Conservation (phyloP, 92 coral and sea anemone genomes). For the Phenganax marumi region DNA sequence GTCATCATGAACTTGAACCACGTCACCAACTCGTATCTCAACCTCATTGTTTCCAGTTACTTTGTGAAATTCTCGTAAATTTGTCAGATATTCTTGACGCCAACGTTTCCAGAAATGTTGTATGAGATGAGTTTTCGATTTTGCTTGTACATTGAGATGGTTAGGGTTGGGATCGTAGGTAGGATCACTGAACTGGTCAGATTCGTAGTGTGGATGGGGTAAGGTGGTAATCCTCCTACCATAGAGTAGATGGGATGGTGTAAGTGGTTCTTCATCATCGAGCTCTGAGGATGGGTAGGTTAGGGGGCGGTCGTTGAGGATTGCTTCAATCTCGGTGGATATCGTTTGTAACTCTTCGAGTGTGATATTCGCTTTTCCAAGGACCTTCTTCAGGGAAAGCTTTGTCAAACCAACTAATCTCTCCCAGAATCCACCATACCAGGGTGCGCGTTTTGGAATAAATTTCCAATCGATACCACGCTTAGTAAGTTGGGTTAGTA, state of each 20-base stretch:
- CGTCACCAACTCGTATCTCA: conserved; percentile 36
- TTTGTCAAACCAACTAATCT: conserved; percentile 50
- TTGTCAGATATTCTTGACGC: conserved; percentile 47
- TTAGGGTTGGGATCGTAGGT: conserved; percentile 37
- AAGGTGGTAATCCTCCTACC: conserved; percentile 58
- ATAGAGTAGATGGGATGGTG: conserved; percentile 60
- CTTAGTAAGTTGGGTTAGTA: neutral
- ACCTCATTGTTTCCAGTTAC: conserved; percentile 48
- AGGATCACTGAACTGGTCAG: conserved; percentile 47
- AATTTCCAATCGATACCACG: conserved; percentile 54
- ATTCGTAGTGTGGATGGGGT: conserved; percentile 45
- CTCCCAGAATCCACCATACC: conserved; percentile 65
- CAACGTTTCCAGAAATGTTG: conserved; percentile 57
- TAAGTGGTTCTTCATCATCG: conserved; percentile 49
- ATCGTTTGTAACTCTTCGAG: conserved; percentile 19
- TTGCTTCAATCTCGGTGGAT: conserved; percentile 34
- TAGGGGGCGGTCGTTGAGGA: conserved; percentile 46
- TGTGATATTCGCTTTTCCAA: conserved; percentile 35
- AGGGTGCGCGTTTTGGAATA: conserved; percentile 58
- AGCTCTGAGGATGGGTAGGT: too few species aligned
- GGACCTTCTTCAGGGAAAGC: conserved; percentile 46
- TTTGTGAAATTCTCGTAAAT: conserved; percentile 49
- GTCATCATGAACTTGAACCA: conserved; percentile 48
- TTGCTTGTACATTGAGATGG: too few species aligned
- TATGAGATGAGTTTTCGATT: conserved; percentile 20